phyloP scores from a whole-genome alignment of 2,888 invertebrate species.

The Tachina fera region DNA sequence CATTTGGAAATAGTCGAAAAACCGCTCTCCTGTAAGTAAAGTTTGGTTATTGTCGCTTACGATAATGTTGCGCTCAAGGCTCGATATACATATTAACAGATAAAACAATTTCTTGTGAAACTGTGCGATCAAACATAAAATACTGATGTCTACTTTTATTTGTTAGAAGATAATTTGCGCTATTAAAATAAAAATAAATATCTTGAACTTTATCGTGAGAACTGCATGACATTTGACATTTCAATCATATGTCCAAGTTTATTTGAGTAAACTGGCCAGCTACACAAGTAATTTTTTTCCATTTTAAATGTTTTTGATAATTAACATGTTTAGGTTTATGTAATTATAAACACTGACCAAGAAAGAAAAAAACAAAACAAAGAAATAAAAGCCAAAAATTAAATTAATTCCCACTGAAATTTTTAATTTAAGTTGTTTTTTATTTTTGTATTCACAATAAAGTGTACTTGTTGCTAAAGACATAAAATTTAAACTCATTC shows the following conservation, averaged over 20 bases:
- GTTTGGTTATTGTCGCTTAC: too few relatives aligned
- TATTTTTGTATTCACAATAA: constrained; percentile 11
- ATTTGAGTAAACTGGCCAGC: constrained; percentile 13
- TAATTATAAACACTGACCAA: constrained; percentile 15
- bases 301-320: constrained; percentile 23
- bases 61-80: too few relatives aligned
- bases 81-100: too few relatives aligned
- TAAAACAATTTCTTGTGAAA: too few relatives aligned
- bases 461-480: constrained; percentile 49
- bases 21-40: too few relatives aligned
- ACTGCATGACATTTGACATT: constrained; percentile 61
- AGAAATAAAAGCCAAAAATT: not conserved
- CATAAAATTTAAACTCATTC: constrained; percentile 28
- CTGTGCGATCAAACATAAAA: too few relatives aligned
- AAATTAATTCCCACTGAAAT: constrained; percentile 42
- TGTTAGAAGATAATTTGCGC: too few relatives aligned
- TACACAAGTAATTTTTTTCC: constrained; percentile 31
- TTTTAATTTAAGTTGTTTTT: constrained; percentile 4
- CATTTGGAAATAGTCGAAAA: too few relatives aligned
- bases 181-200: not conserved
- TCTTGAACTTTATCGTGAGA: constrained; percentile 46
- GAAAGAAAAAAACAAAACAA: not conserved
- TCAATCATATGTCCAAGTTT: constrained; percentile 9
- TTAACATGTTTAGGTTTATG: constrained; percentile 53
- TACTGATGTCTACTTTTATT: not conserved